These are phyloP conservation scores for Sebastes oblongus DNA, from an alignment of 2,797 vertebrate genomes.

Conservation along the genomic window DNA sequence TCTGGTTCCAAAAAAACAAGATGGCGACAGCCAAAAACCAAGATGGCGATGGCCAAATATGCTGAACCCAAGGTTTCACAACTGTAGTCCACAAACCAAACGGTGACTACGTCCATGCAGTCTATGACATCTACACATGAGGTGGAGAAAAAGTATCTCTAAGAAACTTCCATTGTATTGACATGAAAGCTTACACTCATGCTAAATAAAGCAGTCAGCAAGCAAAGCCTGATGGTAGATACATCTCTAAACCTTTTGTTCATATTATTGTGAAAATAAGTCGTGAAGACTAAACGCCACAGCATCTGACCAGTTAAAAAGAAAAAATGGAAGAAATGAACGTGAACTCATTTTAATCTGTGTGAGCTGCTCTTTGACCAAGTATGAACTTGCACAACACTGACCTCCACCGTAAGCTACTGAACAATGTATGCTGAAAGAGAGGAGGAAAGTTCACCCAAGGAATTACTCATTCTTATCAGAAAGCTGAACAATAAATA, in stretches of 20 bases:
- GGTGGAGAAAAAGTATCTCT: not conserved
- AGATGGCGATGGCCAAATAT: not conserved
- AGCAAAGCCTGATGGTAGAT: too few species aligned
- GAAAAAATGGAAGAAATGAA: not conserved
- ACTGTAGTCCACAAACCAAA: not conserved
- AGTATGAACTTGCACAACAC: not conserved
- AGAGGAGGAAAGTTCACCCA: not conserved
- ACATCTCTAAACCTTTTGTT: not conserved
- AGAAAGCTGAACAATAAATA: not conserved
- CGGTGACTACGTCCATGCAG: not conserved
- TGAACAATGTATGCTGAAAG: not conserved
- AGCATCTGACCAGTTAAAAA: not conserved
- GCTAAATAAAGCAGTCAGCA: too few species aligned
- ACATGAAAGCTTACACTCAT: not conserved
- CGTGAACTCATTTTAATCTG: not conserved
- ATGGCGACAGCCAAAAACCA: not conserved
- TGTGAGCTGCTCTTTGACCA: not conserved
- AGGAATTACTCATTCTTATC: not conserved
- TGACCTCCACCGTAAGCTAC: not conserved
- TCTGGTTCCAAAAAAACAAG: not conserved
- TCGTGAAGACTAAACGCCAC: rapidly evolving
- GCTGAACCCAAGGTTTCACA: not conserved
- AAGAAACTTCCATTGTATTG: not conserved
- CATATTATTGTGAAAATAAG: not conserved
- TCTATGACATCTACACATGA: not conserved